Conservation (phyloP, 2,888 invertebrate species). For the Hypomecis atomaria region DNA sequence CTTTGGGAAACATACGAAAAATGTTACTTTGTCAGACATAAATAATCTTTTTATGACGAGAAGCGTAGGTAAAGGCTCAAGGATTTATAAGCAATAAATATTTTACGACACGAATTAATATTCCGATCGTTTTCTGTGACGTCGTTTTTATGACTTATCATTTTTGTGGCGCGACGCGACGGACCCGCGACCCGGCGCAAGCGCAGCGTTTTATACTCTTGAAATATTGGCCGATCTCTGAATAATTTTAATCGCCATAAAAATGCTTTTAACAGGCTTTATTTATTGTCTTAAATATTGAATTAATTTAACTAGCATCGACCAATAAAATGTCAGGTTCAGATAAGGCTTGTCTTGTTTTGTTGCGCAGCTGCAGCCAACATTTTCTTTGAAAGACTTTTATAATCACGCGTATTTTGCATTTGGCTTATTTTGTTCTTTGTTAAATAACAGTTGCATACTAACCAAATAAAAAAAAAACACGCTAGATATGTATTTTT, state of each 20-base stretch:
- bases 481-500: too few relatives aligned
- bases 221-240: conserved; percentile 73
- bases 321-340: conserved; percentile 47
- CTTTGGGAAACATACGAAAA: conserved; percentile 81
- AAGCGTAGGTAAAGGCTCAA: conserved; percentile 84
- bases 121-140: conserved; percentile 84
- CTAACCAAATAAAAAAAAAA: too few relatives aligned
- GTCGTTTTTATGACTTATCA: conserved; percentile 84
- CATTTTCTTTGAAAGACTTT: conserved; percentile 15
- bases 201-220: conserved; percentile 64
- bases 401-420: conserved; percentile 1
- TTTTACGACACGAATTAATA: conserved; percentile 85
- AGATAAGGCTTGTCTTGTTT: conserved; percentile 36
- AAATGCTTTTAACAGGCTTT: conserved; percentile 75
- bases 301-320: conserved; percentile 62
- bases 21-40: conserved; percentile 83
- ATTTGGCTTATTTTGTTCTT: conserved; percentile 2
- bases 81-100: conserved; percentile 85
- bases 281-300: conserved; percentile 72
- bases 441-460: too few relatives aligned
- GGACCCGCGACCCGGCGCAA: conserved; percentile 54
- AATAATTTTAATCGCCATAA: conserved; percentile 76
- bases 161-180: conserved; percentile 78
- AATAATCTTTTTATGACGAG: conserved; percentile 85
- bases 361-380: conserved; percentile 26